Evolutionary conservation across 2,888 invertebrate species (phyloP).

Genomic region (Ommatoiulus sabulosus): DNA sequence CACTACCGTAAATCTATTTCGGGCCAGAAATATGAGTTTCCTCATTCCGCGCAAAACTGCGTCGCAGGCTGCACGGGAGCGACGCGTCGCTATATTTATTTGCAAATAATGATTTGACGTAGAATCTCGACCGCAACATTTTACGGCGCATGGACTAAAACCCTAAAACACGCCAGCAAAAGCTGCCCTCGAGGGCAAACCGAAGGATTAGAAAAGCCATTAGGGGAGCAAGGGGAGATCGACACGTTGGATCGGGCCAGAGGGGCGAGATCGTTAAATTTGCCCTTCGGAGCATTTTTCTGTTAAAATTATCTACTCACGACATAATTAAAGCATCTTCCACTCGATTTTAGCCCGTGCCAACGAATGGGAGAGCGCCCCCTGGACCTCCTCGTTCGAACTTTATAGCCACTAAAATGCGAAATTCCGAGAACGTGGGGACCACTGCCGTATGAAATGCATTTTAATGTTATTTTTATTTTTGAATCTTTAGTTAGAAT

Average conservation of each 20-base stretch:
- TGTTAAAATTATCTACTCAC: background rate
- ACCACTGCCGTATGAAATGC: background rate
- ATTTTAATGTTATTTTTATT: background rate
- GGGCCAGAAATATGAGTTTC: background rate
- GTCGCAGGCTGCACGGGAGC: background rate
- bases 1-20: conserved; percentile 3
- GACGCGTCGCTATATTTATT: background rate
- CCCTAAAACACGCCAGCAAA: background rate
- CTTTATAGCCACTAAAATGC: background rate
- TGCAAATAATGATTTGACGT: background rate
- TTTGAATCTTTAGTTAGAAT: background rate
- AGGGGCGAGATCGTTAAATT: background rate
- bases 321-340: background rate
- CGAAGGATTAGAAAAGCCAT: background rate
- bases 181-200: background rate
- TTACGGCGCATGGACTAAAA: background rate
- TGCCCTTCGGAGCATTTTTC: background rate
- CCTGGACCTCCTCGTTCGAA: background rate
- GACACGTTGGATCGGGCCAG: background rate
- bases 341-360: background rate
- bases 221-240: background rate
- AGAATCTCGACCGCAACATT: background rate
- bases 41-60: background rate
- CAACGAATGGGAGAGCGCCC: background rate
- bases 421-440: background rate